Base-by-base conservation (phyloP, 1,140 invertebrate species). In the Drosophila orena region DNA sequence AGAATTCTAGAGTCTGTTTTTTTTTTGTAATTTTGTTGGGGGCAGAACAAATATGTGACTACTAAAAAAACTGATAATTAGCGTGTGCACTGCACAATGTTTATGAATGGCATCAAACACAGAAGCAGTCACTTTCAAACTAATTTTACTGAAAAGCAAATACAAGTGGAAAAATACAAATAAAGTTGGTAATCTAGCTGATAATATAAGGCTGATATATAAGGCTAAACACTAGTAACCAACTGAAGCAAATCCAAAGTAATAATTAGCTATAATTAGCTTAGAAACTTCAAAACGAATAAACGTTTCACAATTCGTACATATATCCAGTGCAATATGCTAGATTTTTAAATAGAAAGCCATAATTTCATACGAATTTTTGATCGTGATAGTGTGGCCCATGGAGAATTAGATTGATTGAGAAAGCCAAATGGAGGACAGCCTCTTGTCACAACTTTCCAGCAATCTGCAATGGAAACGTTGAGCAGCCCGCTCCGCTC, bases 391-490 rank as follows among this genome's bases (percentile, higher is more conserved):
- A 15, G n/a, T 14, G 24, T 15, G 22, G 24, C 4, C 22, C 44
- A 17, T 15, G 15, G 17, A 17, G 55, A 35, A 43, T 62, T 43
- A 62, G 60, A 59, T 59, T 62, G 60, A 62, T 62, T 62, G 60
- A 60, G 60, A 62, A 44, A 62, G 27, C 27, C 38, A 8, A 62
- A 35, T 43, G 55, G 38, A 34, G 30, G 60, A 60, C 60, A 62
- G 55, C 40, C 38, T 62, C 55, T 59, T 60, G 54, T 62, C 60
- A 57, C 60, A 62, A 59, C 60, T 59, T 62, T 62, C 38, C 17
- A 43, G 49, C 58, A 61, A 55, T 55, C 34, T 55, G 49, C 58
- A 60, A 11, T 30, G 58, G 20, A 44, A 49, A n/a, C 11, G 50
- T 22, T 11, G 38, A 11, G n/a, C 14, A 12, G 8, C 22, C 34